phyloP scores from a whole-genome alignment of 1,140 invertebrate species.

The Achatina immaculata region DNA sequence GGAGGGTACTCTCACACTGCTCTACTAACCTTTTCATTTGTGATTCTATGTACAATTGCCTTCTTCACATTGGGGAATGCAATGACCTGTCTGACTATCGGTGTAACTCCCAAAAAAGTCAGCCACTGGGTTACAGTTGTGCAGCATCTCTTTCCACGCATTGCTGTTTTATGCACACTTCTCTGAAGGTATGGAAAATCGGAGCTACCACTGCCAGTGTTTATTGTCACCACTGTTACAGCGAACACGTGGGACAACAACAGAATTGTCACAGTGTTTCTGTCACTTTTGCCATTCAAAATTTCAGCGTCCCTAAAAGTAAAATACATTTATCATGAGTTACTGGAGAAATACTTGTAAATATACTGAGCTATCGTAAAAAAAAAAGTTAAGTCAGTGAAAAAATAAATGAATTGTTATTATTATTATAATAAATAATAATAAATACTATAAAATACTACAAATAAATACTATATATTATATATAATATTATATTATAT shows the following conservation, averaged over 20 bases:
- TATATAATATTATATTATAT: too few species aligned
- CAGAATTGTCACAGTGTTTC: slow-evolving; percentile 19
- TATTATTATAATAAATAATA: too few species aligned
- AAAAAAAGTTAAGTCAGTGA: background rate
- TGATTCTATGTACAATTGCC: slow-evolving; percentile 5
- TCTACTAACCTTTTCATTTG: slow-evolving; percentile 14
- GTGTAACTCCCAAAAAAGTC: background rate
- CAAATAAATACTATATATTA: too few species aligned
- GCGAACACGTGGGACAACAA: slow-evolving; percentile 14
- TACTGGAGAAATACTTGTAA: too few species aligned
- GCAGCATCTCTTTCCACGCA: background rate
- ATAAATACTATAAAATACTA: too few species aligned
- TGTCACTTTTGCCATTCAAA: background rate
- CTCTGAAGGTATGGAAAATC: slow-evolving; percentile 21
- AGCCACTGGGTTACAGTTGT: background rate
- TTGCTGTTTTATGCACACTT: background rate
- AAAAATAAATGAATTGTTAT: background rate
- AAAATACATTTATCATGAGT: too few species aligned
- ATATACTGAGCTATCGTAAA: background rate
- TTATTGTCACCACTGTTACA: slow-evolving; percentile 20
- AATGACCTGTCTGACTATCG: slow-evolving; percentile 3
- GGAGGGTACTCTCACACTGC: too few species aligned
- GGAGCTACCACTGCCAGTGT: slow-evolving; percentile 18
- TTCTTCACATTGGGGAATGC: slow-evolving; percentile 30
- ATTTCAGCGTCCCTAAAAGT: background rate